Evolutionary conservation across 2,113 vertebrate species (phyloP), one percentile per base, ranked within the genome.

Genomic region (Corythoichthys intestinalis): DNA sequence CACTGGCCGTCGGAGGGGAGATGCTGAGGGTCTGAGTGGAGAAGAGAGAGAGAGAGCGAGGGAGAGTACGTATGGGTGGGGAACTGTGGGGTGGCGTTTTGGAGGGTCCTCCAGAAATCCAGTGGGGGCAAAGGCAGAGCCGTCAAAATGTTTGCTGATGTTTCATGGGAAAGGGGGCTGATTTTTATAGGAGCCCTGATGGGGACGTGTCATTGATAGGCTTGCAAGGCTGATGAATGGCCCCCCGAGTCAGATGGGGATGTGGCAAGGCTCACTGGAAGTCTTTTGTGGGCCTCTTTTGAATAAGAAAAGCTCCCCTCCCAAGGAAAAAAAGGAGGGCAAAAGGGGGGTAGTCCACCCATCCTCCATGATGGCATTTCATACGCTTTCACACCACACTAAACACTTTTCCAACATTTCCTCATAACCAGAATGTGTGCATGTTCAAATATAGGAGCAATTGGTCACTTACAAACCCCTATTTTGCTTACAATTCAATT

Each of bases 61-160:
- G 1, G 61, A 5, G 41, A 10, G 59, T 44, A 41, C 38, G 58
- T 41, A 38, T 47, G 61, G 85, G 89, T 83, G 90, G 84, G 74
- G 87, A 72, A 76, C 80, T 76, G 84, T 73, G 78, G 78, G 81
- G 72, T 73, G 66, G 75, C 12, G 56, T 35, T 37, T 80, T 77
- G 84, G 88, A 91, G 93, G 93, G 61, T 63, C 61, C 94, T 93
- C 94, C 93, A 93, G 94, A 94, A 96, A 96, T 97, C 94, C 95
- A 95, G 94, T 92, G 91, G 93, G 95, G 95, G 93, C 93, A 90
- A 93, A 94, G 94, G 93, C 94, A 94, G 94, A 96, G 91, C 96
- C 95, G 96, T 99, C 97, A 97, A 96, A 99, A 98, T 98, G 97
- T 99, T 99, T 99, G 96, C 96, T 96, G 96, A 98, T 98, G 96